Evolutionary conservation across 2,888 invertebrate genomes (phyloP).

Genomic region (Uropetala carovei): DNA sequence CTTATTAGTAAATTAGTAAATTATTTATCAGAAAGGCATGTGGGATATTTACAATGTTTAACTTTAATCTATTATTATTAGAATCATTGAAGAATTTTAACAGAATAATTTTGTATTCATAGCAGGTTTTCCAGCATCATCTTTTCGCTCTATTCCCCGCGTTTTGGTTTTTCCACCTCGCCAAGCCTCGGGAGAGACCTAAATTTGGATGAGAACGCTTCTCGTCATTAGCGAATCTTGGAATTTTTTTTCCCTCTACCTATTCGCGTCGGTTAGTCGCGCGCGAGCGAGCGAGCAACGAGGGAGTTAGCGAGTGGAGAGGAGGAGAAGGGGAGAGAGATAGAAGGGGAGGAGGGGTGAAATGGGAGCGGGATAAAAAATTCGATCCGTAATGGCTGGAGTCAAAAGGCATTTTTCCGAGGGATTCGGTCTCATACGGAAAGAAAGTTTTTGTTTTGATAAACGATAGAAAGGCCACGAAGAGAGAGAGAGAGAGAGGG

Average conservation of each 20-base stretch:
- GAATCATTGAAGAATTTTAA: too few species aligned
- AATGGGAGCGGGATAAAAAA: not conserved
- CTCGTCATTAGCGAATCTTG: constrained; percentile 53
- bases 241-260: not conserved
- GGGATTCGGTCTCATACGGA: not conserved
- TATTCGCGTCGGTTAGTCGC: not conserved
- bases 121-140: too few species aligned
- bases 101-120: too few species aligned
- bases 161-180: not conserved
- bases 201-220: constrained; percentile 46
- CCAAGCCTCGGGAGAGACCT: not conserved
- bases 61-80: too few species aligned
- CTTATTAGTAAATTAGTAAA: too few species aligned
- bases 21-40: too few species aligned
- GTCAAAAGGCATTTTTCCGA: not conserved
- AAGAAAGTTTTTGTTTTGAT: not conserved
- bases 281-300: not conserved
- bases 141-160: not conserved
- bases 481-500: too few species aligned
- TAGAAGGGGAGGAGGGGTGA: not conserved
- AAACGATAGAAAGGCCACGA: not conserved
- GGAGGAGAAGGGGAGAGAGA: not conserved
- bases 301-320: not conserved
- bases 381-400: not conserved
- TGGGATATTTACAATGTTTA: too few species aligned